These are phyloP conservation scores for Lasiommata megera DNA, from an alignment of 2,888 invertebrate species.

Conservation along the genomic window DNA sequence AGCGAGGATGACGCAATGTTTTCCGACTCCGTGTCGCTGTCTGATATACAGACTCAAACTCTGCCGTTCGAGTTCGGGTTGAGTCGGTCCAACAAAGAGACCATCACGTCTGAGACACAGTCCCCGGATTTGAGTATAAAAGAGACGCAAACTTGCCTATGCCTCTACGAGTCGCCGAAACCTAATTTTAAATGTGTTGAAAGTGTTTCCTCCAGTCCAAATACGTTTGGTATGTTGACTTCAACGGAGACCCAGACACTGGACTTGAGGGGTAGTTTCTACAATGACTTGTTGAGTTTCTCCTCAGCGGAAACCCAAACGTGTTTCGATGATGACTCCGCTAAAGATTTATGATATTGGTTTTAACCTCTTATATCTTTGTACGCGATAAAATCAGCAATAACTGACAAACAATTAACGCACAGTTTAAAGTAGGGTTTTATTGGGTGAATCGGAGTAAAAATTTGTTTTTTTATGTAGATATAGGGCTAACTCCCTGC, in stretches of 20 bases:
- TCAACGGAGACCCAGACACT: slow-evolving; percentile 65
- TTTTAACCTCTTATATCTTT: slow-evolving; percentile 19
- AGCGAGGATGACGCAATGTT: slow-evolving; percentile 66
- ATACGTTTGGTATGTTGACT: slow-evolving; percentile 41
- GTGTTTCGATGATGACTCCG: slow-evolving; percentile 45
- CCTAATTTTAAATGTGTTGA: slow-evolving; percentile 47
- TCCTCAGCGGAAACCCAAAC: slow-evolving; percentile 65
- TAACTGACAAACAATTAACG: no score
- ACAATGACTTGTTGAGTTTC: slow-evolving; percentile 52
- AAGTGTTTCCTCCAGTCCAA: slow-evolving; percentile 51
- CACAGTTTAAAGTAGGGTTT: no score
- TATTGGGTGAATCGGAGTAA: no score
- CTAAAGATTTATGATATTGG: slow-evolving; percentile 32
- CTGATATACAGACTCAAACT: slow-evolving; percentile 71
- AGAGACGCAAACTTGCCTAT: slow-evolving; percentile 67
- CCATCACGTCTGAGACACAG: slow-evolving; percentile 53
- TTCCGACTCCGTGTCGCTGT: slow-evolving; percentile 58
- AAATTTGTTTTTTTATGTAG: no score
- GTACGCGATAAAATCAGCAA: no score
- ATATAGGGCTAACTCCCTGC: no score
- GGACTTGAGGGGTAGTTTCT: slow-evolving; percentile 38
- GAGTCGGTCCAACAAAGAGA: slow-evolving; percentile 58
- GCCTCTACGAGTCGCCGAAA: slow-evolving; percentile 55
- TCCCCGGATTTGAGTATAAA: slow-evolving; percentile 63
- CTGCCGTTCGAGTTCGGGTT: slow-evolving; percentile 62